Percentiles rank a stretch among this genome's conserved stretches.
Evolutionary conservation across 2,113 vertebrate genomes (phyloP).

Genomic region (Phainopepla nitens): DNA sequence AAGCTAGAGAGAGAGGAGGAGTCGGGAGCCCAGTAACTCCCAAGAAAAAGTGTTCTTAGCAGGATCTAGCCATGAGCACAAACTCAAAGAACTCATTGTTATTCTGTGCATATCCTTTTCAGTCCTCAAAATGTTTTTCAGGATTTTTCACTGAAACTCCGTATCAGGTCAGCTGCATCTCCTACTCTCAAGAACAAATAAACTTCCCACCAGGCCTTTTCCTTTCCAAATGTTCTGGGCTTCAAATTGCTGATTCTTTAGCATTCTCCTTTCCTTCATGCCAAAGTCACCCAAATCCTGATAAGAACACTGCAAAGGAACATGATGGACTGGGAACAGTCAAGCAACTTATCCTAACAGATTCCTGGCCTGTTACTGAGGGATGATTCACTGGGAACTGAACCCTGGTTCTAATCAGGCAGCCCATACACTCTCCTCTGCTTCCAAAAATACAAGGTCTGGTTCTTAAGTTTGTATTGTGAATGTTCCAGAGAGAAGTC

Average conservation of each 20-base stretch:
- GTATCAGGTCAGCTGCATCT: background rate
- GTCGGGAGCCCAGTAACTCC: background rate
- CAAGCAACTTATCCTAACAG: background rate
- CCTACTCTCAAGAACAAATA: background rate
- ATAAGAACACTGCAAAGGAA: conserved; percentile 24
- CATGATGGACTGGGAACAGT: conserved; percentile 47
- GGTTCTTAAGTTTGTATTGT: background rate
- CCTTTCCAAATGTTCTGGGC: background rate
- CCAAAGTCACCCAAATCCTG: background rate
- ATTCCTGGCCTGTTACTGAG: background rate
- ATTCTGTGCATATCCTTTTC: background rate
- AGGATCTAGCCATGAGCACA: background rate
- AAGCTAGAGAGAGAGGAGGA: background rate
- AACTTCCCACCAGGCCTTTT: background rate
- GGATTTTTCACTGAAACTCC: background rate
- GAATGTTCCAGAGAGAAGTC: background rate
- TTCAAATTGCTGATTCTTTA: background rate
- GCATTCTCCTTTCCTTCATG: background rate
- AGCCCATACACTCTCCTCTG: background rate
- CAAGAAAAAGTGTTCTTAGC: conserved; percentile 40
- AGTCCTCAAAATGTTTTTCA: background rate
- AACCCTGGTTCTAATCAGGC: background rate
- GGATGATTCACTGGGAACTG: background rate
- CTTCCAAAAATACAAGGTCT: background rate
- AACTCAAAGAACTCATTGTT: background rate